Evolutionary conservation across 2,888 invertebrate genomes (phyloP).

Genomic region (Idaea aversata): DNA sequence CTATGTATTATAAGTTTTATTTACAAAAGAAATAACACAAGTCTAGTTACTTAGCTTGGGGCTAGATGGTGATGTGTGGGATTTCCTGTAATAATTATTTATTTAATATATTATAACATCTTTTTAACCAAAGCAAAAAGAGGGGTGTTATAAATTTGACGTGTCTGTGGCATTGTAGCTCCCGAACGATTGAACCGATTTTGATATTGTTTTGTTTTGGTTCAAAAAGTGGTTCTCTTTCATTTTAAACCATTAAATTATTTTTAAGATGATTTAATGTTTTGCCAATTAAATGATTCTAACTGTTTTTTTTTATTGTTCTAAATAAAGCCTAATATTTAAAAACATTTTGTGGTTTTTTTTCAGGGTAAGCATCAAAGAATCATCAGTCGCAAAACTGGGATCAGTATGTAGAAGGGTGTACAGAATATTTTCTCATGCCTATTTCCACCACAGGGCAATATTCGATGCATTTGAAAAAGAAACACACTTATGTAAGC

Average conservation of each 20-base stretch:
- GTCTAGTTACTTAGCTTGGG: too few species aligned
- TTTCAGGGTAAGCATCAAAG: constrained; percentile 98
- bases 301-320: background rate
- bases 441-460: constrained; percentile 98
- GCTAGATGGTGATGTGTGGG: too few species aligned
- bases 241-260: background rate
- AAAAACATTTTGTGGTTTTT: background rate
- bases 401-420: constrained; percentile 99
- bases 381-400: constrained; percentile 98
- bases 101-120: too few species aligned
- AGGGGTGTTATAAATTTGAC: too few species aligned
- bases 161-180: too few species aligned
- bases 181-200: too few species aligned
- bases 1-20: too few species aligned
- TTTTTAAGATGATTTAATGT: background rate
- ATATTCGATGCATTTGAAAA: constrained; percentile 99
- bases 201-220: too few species aligned
- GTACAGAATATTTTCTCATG: constrained; percentile 99
- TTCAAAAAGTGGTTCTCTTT: background rate
- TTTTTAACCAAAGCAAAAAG: too few species aligned
- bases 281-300: background rate
- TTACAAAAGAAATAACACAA: too few species aligned
- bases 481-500: constrained; percentile 96
- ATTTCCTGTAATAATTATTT: too few species aligned
- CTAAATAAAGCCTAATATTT: background rate